These are phyloP conservation scores for Saturnia japonica DNA, from an alignment of 2,888 invertebrate genomes.

Conservation along the genomic window DNA sequence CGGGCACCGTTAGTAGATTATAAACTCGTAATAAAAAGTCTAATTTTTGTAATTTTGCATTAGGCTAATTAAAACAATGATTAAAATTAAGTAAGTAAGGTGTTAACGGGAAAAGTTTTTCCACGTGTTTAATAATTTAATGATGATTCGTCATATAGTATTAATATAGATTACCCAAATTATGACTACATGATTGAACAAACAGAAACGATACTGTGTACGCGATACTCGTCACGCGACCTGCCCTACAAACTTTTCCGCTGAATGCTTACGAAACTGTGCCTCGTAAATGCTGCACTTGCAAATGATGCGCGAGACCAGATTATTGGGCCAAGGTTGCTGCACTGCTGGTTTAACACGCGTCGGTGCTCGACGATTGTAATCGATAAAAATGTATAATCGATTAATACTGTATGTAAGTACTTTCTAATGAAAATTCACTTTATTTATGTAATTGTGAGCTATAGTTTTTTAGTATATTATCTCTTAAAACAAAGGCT, in stretches of 20 bases:
- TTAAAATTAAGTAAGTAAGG: neutral
- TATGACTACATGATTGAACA: conserved; percentile 5
- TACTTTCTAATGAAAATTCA: neutral
- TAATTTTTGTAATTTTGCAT: too few relatives aligned
- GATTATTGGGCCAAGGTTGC: conserved; percentile 67
- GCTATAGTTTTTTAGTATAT: too few relatives aligned
- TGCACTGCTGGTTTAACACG: conserved; percentile 11
- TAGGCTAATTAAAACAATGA: too few relatives aligned
- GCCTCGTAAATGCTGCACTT: conserved; percentile 49
- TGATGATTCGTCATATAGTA: neutral
- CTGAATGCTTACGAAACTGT: conserved; percentile 47
- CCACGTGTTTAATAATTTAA: neutral
- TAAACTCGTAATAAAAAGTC: too few relatives aligned
- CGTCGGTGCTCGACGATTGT: neutral
- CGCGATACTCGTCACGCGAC: conserved; percentile 26
- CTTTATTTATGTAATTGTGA: too few relatives aligned
- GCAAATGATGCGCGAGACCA: conserved; percentile 53
- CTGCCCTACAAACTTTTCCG: conserved; percentile 63
- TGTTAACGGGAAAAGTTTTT: neutral
- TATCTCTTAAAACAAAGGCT: too few relatives aligned
- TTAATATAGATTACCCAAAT: neutral
- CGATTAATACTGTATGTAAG: neutral
- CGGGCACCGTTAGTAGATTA: too few relatives aligned
- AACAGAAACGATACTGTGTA: neutral
- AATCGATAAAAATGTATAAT: neutral